Base-by-base conservation (phyloP, 2,113 vertebrate genomes). In the Arvicanthis niloticus region DNA sequence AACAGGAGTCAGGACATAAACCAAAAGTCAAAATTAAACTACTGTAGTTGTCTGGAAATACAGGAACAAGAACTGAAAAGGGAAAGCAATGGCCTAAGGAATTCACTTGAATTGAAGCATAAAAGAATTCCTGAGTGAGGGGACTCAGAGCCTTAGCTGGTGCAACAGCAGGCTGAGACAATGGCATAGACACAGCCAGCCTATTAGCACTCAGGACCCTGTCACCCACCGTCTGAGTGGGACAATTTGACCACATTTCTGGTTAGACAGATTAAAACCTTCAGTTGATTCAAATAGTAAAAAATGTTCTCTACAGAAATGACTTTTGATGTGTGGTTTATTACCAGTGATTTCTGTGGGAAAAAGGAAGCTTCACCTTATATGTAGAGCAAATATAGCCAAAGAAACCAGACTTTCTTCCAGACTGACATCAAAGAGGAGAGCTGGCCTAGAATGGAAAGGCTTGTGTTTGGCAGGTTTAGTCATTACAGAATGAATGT, bases 41-140 rank as follows among this genome's bases (percentile, higher is more conserved):
- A 26, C 8, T 31, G 5, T 3, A 31, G 94, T 6, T 6, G 1
- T 3, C 12, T 34, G 58, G 24, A 62, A 87, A 70, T 56, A 53
- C 0, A 56, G n/a, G 22, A 72, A 26, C 4, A 51, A 37, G n/a
- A 91, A 16, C 40, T 67, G 60, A 84, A 94, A 93, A 62, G 37
- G 45, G 21, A 56, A 88, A 53, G 45, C 37, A 72, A 16, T 86
- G 48, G 3, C 24, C 45, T 48, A 22, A 51, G 70, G 6, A 51
- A 16, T 13, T 4, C 17, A 4, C 26, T 42, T 62, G 42, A 89
- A 37, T 29, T 1, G 29, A 45, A 19, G 72, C 56, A 60, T 40
- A 78, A 85, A 72, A 70, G 22, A 24, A 58, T 90, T 93, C 84
- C 76, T 96, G 85, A 92, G 53, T 58, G 72, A 51, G 19, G 19